Evolutionary conservation across 2,888 invertebrate genomes (phyloP).

Genomic region (Leucophenga maculata): DNA sequence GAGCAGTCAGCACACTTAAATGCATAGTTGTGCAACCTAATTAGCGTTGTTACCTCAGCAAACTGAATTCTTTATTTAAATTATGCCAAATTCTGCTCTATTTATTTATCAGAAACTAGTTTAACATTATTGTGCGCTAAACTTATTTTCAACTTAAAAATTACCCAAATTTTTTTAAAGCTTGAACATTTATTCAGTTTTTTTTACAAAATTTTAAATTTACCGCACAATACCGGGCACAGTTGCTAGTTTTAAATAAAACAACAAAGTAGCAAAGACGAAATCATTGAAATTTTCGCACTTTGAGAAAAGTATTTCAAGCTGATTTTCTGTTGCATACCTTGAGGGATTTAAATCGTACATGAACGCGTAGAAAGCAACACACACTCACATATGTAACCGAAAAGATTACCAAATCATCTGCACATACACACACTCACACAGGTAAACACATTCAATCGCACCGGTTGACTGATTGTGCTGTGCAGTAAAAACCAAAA

Average conservation of each 20-base stretch:
- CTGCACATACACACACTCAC: constrained; percentile 44
- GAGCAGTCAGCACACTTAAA: no score
- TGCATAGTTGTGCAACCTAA: no score
- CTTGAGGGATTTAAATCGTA: constrained; percentile 61
- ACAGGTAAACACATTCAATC: constrained; percentile 29
- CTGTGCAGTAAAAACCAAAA: constrained; percentile 43
- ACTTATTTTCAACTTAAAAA: no score
- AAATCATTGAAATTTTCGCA: constrained; percentile 25
- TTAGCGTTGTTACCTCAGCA: no score
- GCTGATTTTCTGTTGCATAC: constrained; percentile 45
- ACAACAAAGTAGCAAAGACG: not conserved
- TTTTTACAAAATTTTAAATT: not conserved
- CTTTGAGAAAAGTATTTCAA: constrained; percentile 9
- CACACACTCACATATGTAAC: constrained; percentile 37
- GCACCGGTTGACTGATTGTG: constrained; percentile 61
- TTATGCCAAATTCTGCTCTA: no score
- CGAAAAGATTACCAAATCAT: constrained; percentile 57
- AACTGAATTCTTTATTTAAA: no score
- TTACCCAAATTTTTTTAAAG: no score
- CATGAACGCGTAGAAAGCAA: constrained; percentile 39
- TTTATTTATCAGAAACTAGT: no score
- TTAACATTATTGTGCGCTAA: no score
- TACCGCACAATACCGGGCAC: not conserved
- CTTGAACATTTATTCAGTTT: no score
- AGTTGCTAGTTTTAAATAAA: not conserved